Percentiles rank a stretch among this genome's conserved stretches.
Conservation (phyloP, 2,888 invertebrate genomes). For the Luffia ferchaultella region DNA sequence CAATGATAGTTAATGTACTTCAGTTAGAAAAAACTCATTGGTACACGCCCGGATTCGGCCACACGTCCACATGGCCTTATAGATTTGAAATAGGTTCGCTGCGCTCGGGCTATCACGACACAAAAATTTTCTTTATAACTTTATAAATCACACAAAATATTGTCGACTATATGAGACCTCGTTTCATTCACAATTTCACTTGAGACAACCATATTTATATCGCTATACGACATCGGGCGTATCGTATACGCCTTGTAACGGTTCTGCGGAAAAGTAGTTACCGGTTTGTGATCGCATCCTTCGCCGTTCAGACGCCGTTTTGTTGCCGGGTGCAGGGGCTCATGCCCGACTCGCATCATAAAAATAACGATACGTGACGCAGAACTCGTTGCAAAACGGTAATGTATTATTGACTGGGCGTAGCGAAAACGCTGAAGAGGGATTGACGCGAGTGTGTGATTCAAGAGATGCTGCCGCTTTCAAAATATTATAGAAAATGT, state of each 20-base stretch:
- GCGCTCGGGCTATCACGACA: no score
- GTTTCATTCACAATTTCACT: no score
- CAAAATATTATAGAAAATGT: no score
- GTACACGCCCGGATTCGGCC: no score
- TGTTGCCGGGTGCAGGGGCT: conserved; percentile 18
- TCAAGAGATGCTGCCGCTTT: neutral
- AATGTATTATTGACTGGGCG: neutral
- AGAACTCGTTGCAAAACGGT: neutral
- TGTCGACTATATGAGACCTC: no score
- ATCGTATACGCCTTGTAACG: neutral
- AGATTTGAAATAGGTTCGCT: no score
- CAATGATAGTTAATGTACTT: no score
- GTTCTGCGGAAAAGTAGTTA: conserved; percentile 55
- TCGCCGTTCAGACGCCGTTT: conserved; percentile 35
- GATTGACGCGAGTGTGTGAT: neutral
- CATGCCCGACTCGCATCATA: neutral
- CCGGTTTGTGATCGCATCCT: conserved; percentile 55
- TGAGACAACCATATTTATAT: neutral
- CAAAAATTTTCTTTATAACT: no score
- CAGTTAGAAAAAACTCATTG: no score
- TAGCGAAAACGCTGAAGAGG: neutral
- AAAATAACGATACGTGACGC: conserved; percentile 5
- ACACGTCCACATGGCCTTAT: no score
- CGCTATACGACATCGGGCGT: neutral
- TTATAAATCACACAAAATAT: no score